Evolutionary conservation across 2,888 invertebrate species (phyloP).

Genomic region (Villa cingulata): DNA sequence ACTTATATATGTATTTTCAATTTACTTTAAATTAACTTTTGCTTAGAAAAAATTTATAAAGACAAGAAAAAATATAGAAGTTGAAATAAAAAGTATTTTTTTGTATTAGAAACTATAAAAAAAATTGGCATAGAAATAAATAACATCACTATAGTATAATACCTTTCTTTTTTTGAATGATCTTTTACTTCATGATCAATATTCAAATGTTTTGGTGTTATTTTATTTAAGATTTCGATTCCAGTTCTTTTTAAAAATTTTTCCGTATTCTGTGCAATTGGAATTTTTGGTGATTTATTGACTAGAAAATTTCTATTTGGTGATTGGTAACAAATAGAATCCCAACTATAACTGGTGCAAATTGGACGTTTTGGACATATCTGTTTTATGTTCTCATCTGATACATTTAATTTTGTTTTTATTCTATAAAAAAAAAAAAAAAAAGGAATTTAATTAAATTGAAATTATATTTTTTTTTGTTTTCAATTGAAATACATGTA

Average conservation of each 20-base stretch:
- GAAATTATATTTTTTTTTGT: too few relatives aligned
- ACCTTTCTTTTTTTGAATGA: too few relatives aligned
- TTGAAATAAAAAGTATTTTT: not conserved
- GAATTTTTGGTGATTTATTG: constrained; percentile 18
- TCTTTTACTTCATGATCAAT: too few relatives aligned
- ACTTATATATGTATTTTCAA: too few relatives aligned
- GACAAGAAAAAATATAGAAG: not conserved
- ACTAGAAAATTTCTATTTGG: constrained; percentile 1
- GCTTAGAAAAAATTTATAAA: not conserved
- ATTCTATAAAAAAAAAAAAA: constrained; percentile 6
- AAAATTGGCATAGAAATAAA: not conserved
- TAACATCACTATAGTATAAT: too few relatives aligned
- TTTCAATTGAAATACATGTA: too few relatives aligned
- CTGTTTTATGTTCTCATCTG: constrained; percentile 12
- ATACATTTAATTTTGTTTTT: constrained; percentile 11
- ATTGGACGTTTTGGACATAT: constrained; percentile 10
- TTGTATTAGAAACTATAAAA: not conserved
- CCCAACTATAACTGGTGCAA: constrained; percentile 19
- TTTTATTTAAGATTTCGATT: constrained; percentile 6
- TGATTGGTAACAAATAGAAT: constrained; percentile 15
- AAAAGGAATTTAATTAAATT: not conserved
- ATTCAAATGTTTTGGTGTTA: not conserved
- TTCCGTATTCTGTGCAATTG: constrained; percentile 22
- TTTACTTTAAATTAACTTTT: too few relatives aligned
- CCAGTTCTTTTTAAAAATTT: constrained; percentile 23